Conservation (phyloP, 1,140 invertebrate genomes). For the Dreissena rostriformis region DNA sequence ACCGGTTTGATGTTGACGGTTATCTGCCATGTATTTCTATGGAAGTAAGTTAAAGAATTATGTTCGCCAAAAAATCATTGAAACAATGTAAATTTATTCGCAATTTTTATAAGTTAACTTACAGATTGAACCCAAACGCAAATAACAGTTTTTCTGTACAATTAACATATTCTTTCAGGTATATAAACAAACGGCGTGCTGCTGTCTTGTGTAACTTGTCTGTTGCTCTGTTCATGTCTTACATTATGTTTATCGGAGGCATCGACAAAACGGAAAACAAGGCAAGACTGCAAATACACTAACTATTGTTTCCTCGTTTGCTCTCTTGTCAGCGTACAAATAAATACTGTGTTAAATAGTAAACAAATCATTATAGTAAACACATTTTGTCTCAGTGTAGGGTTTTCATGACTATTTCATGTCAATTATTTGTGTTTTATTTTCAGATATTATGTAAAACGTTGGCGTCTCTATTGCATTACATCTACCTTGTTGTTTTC, state of each 20-base stretch:
- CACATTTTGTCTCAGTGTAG: background rate
- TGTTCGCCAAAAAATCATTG: no score
- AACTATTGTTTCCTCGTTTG: constrained; percentile 37
- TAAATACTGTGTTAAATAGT: background rate
- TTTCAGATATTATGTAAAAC: constrained; percentile 59
- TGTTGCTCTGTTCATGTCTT: constrained; percentile 22
- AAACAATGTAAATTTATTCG: no score
- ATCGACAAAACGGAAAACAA: constrained; percentile 39
- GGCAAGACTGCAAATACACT: constrained; percentile 35
- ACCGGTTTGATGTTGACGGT: constrained; percentile 33
- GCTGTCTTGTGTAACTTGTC: constrained; percentile 14
- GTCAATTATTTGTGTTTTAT: constrained; percentile 4
- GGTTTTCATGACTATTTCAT: no score
- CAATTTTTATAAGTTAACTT: no score
- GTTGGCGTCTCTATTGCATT: constrained; percentile 63
- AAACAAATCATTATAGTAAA: background rate
- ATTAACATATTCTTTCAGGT: background rate
- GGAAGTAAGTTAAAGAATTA: constrained; percentile 36
- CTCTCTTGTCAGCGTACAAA: background rate
- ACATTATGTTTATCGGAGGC: constrained; percentile 21
- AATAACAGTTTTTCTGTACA: no score
- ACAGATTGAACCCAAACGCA: no score
- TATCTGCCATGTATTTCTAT: constrained; percentile 41
- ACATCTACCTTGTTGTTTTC: constrained; percentile 66
- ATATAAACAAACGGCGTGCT: constrained; percentile 34